Conservation (phyloP, 2,113 vertebrate species). For the Hippocampus guttulatus region DNA sequence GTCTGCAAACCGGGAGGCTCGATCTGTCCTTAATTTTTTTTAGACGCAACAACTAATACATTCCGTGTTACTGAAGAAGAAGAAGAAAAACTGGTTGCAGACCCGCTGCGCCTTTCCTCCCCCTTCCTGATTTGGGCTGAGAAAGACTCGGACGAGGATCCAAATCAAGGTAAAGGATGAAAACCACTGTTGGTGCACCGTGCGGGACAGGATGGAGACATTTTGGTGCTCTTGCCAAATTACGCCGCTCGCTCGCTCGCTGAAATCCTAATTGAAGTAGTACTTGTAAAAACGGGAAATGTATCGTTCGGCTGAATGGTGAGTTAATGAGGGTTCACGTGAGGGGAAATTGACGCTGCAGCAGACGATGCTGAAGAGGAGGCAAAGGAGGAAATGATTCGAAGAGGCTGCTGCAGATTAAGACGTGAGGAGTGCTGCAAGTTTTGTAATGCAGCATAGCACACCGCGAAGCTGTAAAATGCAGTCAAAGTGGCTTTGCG, state of each 20-base stretch:
- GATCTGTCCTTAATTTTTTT: neutral
- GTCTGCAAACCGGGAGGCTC: constrained; percentile 53
- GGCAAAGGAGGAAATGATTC: constrained; percentile 30
- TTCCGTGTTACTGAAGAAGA: constrained; percentile 2
- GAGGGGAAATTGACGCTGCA: constrained; percentile 37
- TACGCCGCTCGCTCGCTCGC: constrained; percentile 14
- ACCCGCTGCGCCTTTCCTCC: constrained; percentile 19
- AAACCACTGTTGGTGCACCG: constrained; percentile 13
- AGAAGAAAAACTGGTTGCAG: constrained; percentile 12
- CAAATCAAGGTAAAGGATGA: constrained; percentile 51
- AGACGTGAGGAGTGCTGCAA: constrained; percentile 25
- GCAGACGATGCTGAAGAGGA: constrained; percentile 20
- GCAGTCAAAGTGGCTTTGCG: constrained; percentile 19
- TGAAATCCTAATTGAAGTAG: neutral
- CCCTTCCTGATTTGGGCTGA: neutral
- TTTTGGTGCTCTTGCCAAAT: constrained; percentile 26
- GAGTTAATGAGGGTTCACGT: constrained; percentile 45
- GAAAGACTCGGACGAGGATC: constrained; percentile 41
- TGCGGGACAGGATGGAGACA: constrained; percentile 48
- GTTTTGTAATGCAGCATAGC: constrained; percentile 24
- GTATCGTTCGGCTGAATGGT: constrained; percentile 21
- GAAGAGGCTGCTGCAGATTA: constrained; percentile 31
- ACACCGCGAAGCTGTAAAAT: constrained; percentile 24
- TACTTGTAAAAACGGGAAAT: neutral
- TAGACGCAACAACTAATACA: constrained; percentile 34